phyloP scores from a whole-genome alignment of 2,888 invertebrate species.

The Leptopterna dolabrata region DNA sequence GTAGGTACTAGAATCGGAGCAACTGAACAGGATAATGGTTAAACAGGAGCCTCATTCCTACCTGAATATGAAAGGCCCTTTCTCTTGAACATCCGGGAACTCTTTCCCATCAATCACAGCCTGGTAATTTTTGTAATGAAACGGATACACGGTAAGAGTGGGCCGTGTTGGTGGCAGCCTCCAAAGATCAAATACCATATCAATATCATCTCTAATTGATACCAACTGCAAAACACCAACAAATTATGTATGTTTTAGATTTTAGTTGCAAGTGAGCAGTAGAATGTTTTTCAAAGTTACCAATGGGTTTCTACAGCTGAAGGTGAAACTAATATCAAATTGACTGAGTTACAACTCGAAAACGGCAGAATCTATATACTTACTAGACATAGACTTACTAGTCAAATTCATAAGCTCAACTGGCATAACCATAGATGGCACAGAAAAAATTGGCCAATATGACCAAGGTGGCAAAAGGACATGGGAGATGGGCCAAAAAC shows the following conservation, averaged over 20 bases:
- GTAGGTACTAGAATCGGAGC: too few relatives aligned
- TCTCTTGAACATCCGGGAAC: conserved; percentile 54
- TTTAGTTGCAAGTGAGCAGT: neutral
- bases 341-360: too few relatives aligned
- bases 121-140: conserved; percentile 58
- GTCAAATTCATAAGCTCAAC: too few relatives aligned
- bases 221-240: conserved; percentile 56
- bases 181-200: conserved; percentile 59
- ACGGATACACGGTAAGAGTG: conserved; percentile 53
- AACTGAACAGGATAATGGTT: too few relatives aligned
- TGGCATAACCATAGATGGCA: too few relatives aligned
- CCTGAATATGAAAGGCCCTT: conserved; percentile 58
- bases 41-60: neutral
- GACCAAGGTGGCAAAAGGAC: too few relatives aligned
- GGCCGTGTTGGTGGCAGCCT: conserved; percentile 56
- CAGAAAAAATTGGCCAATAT: too few relatives aligned
- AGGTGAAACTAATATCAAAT: too few relatives aligned
- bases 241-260: neutral
- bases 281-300: neutral
- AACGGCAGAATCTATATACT: too few relatives aligned
- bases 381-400: too few relatives aligned
- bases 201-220: conserved; percentile 59
- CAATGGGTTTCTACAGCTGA: too few relatives aligned
- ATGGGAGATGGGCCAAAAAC: too few relatives aligned
- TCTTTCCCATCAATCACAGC: conserved; percentile 53